Percentiles rank a stretch among this genome's conserved stretches.
phyloP scores from a whole-genome alignment of 2,888 invertebrate genomes.

The Diogma glabrata region DNA sequence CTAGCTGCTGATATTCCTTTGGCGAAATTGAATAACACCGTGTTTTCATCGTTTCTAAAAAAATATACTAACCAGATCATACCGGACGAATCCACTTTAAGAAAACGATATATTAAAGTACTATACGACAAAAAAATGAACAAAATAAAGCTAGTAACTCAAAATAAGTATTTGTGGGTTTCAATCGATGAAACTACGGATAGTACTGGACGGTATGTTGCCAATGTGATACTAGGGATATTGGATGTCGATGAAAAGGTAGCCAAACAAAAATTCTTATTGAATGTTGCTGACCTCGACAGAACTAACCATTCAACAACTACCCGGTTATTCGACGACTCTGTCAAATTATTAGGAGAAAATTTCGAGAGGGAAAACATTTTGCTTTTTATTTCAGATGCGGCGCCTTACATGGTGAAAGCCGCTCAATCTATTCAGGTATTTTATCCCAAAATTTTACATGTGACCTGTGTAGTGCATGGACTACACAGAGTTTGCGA shows the following conservation, averaged over 20 bases:
- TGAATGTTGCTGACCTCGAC: background rate
- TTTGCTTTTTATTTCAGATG: no score
- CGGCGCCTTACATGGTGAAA: no score
- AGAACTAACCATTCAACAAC: background rate
- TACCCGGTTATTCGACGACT: background rate
- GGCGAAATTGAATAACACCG: background rate
- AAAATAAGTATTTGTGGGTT: background rate
- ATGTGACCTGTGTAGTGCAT: no score
- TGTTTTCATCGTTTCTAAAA: background rate
- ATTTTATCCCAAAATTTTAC: no score
- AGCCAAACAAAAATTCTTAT: conserved; percentile 2
- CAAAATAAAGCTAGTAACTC: background rate
- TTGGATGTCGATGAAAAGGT: background rate
- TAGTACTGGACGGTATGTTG: background rate
- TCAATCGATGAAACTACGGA: background rate
- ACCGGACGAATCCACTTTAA: conserved; percentile 1
- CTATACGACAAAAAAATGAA: background rate
- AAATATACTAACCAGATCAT: background rate
- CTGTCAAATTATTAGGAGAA: no score
- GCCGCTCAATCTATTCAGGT: no score
- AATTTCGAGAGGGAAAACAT: no score
- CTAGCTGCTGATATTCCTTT: no score
- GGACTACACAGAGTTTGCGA: no score
- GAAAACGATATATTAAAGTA: background rate
- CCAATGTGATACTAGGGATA: background rate